These are phyloP conservation scores for Conops quadrifasciatus DNA, from an alignment of 2,888 invertebrate genomes.

Conservation along the genomic window DNA sequence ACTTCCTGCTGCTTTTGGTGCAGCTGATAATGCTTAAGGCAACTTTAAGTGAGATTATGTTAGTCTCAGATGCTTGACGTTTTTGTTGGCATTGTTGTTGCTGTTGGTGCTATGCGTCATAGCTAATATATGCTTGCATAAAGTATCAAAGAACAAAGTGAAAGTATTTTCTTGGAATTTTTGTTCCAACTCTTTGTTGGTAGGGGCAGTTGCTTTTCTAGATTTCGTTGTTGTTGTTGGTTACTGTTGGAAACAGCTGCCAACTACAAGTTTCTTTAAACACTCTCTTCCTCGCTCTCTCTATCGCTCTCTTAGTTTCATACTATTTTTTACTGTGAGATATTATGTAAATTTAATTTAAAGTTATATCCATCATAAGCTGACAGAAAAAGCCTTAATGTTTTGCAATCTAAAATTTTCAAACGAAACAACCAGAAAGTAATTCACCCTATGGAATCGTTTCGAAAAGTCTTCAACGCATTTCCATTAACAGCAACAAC, in stretches of 20 bases:
- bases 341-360: slow-evolving; percentile 45
- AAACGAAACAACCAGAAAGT: not conserved
- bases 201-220: too few relatives aligned
- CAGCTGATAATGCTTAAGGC: too few relatives aligned
- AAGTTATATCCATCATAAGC: slow-evolving; percentile 47
- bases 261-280: too few relatives aligned
- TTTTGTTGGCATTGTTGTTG: not conserved
- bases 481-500: not conserved
- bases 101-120: not conserved
- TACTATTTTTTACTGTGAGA: not conserved
- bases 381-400: slow-evolving; percentile 1
- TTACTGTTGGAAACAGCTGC: slow-evolving; percentile 6
- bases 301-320: not conserved
- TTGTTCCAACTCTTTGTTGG: too few relatives aligned
- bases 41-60: not conserved
- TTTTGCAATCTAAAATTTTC: not conserved
- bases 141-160: not conserved
- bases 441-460: too few relatives aligned
- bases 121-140: not conserved
- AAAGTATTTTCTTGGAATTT: slow-evolving; percentile 1
- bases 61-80: too few relatives aligned
- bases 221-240: slow-evolving; percentile 14
- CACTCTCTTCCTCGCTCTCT: not conserved
- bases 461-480: not conserved
- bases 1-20: too few relatives aligned